phyloP scores from a whole-genome alignment of 2,113 vertebrate genomes.

The Chaetorhynchus papuensis region DNA sequence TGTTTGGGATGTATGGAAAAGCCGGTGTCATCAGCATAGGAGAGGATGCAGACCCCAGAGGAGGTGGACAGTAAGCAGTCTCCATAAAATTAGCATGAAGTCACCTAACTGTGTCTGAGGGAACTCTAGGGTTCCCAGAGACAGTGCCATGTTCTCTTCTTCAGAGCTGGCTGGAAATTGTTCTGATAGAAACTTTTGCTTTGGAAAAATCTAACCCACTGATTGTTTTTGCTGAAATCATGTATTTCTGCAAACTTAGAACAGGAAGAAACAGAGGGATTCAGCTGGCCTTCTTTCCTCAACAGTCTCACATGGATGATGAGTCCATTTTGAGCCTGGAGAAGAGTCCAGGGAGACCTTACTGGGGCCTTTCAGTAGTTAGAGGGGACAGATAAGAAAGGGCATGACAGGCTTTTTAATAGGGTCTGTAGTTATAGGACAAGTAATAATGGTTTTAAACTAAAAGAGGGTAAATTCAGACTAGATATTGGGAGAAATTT shows the following conservation, averaged over 20 bases:
- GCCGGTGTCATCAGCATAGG: neutral
- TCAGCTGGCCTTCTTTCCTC: neutral
- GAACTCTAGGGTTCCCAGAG: neutral
- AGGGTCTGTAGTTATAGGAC: neutral
- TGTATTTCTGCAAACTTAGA: neutral
- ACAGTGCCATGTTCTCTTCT: fast-evolving
- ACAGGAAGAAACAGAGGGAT: neutral
- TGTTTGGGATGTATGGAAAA: neutral
- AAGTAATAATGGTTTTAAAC: neutral
- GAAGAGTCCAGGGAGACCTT: neutral
- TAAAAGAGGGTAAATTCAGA: neutral
- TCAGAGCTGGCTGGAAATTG: neutral
- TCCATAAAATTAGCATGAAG: neutral
- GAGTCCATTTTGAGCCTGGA: neutral
- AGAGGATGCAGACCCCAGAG: neutral
- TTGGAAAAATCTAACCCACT: neutral
- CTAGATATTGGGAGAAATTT: neutral
- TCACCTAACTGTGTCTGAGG: neutral
- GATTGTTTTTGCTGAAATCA: neutral
- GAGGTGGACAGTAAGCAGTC: neutral
- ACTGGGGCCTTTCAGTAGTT: neutral
- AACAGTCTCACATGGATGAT: neutral
- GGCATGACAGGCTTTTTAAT: neutral
- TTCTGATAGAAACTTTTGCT: neutral
- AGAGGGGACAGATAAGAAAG: neutral